These are phyloP conservation scores for Caloenas nicobarica DNA, from an alignment of 2,113 vertebrate genomes.

Conservation along the genomic window DNA sequence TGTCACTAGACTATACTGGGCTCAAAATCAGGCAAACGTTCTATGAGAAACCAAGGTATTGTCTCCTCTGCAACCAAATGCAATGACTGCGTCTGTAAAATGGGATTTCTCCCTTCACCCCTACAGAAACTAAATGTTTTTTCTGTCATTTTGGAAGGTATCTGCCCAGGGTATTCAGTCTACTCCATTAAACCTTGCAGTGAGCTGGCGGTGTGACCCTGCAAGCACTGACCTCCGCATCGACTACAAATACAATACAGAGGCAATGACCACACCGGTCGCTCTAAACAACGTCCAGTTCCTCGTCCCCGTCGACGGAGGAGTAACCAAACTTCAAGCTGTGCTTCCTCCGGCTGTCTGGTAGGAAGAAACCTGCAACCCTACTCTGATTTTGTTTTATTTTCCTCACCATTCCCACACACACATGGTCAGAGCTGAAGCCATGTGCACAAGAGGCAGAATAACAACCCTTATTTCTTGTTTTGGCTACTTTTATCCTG, in stretches of 20 bases:
- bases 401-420: not conserved
- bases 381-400: accelerated
- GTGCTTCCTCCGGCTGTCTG: conserved; percentile 94
- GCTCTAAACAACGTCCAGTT: conserved; percentile 95
- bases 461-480: not conserved
- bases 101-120: conserved; percentile 19
- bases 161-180: conserved; percentile 93
- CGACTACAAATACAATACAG: conserved; percentile 95
- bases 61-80: not conserved
- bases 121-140: conserved; percentile 55
- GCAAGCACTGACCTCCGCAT: conserved; percentile 92
- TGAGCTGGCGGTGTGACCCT: conserved; percentile 92
- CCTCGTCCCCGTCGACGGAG: conserved; percentile 89
- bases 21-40: not conserved
- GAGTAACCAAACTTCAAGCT: conserved; percentile 88
- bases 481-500: not conserved
- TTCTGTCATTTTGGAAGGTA: conserved; percentile 81
- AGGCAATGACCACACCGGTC: conserved; percentile 87
- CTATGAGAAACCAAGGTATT: not conserved
- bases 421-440: not conserved
- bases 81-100: not conserved
- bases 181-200: conserved; percentile 93
- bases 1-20: not conserved
- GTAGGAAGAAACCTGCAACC: conserved; percentile 61
- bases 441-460: not conserved